Evolutionary conservation across 1,140 invertebrate genomes (phyloP).

Genomic region (Drosophila guanche): DNA sequence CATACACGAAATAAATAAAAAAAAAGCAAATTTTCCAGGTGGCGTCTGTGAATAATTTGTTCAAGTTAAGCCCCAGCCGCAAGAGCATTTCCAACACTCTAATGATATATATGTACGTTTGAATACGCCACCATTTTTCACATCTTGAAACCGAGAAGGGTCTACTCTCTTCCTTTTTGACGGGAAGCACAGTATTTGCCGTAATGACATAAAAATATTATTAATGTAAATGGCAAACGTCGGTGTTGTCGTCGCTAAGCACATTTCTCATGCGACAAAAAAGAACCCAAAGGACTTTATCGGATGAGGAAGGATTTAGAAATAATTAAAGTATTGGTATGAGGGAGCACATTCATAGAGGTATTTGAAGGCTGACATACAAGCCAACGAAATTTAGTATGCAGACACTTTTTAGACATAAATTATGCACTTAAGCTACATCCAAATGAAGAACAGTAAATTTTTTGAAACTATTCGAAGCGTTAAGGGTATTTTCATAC

Average conservation of each 20-base stretch:
- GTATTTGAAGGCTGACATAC: slow-evolving; percentile 54
- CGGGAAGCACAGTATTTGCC: not conserved
- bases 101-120: slow-evolving; percentile 40
- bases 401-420: too few relatives aligned
- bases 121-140: not conserved
- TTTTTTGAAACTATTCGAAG: too few relatives aligned
- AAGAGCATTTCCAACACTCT: slow-evolving; percentile 45
- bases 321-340: slow-evolving; percentile 3
- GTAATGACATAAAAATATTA: slow-evolving; percentile 49
- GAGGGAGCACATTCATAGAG: slow-evolving; percentile 7
- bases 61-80: slow-evolving; percentile 59
- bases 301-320: not conserved
- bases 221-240: slow-evolving; percentile 58
- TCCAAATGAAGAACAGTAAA: too few relatives aligned
- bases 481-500: too few relatives aligned
- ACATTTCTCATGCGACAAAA: slow-evolving; percentile 60
- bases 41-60: slow-evolving; percentile 75
- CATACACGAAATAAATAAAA: slow-evolving; percentile 23
- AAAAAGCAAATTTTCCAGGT: slow-evolving; percentile 51
- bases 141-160: slow-evolving; percentile 12
- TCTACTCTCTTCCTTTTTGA: too few relatives aligned
- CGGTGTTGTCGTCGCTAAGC: slow-evolving; percentile 24
- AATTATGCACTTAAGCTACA: too few relatives aligned
- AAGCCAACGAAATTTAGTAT: slow-evolving; percentile 18
- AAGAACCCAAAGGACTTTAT: slow-evolving; percentile 47